These are phyloP conservation scores for Pelecanoides urinatrix DNA, from an alignment of 2,113 vertebrate genomes.

Conservation along the genomic window DNA sequence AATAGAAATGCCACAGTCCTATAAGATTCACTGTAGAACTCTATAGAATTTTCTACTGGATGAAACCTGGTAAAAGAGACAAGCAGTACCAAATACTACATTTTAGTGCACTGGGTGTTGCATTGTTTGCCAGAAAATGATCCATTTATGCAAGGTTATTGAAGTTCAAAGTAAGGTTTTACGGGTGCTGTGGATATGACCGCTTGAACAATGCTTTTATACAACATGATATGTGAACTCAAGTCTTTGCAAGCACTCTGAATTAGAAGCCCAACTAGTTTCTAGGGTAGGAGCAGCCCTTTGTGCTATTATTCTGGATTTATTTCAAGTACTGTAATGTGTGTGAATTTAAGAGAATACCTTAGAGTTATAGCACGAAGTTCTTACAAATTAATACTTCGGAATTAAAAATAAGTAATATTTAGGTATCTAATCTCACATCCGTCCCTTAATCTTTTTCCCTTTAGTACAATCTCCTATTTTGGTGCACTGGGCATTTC, in stretches of 20 bases:
- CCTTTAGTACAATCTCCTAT: background rate
- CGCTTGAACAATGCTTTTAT: background rate
- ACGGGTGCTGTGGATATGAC: background rate
- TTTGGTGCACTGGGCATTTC: background rate
- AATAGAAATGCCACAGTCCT: background rate
- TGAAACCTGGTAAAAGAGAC: background rate
- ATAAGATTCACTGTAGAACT: background rate
- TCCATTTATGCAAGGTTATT: background rate
- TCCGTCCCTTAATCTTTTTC: background rate
- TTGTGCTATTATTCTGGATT: background rate
- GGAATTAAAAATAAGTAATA: background rate
- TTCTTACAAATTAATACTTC: background rate
- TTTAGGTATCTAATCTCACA: background rate
- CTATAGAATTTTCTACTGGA: background rate
- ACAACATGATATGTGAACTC: background rate
- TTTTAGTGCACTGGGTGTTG: background rate
- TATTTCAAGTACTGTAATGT: background rate
- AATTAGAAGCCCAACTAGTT: background rate
- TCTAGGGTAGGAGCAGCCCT: background rate
- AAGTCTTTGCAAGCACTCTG: background rate
- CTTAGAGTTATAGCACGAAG: background rate
- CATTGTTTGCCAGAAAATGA: background rate
- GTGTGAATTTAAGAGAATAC: background rate
- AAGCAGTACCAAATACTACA: accelerated
- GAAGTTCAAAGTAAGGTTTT: background rate